These are phyloP conservation scores for Staurois parvus DNA, from an alignment of 2,797 vertebrate species.

Conservation along the genomic window DNA sequence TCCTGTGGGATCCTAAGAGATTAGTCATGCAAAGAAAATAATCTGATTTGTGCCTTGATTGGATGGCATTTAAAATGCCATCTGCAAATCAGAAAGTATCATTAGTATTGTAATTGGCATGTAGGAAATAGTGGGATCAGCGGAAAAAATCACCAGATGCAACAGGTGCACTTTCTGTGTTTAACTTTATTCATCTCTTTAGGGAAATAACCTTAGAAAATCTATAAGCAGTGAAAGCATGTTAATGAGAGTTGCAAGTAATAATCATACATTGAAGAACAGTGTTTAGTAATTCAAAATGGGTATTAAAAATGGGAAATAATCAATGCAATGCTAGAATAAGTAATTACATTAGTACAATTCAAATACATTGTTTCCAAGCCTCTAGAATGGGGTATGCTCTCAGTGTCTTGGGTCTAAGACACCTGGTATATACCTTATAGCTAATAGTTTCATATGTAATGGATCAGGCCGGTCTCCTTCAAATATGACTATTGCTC, in stretches of 20 bases:
- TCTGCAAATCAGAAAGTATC: conserved; percentile 38
- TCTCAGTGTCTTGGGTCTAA: no score
- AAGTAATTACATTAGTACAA: no score
- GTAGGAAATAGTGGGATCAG: background rate
- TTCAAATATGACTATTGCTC: no score
- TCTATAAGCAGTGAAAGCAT: background rate
- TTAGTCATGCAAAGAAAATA: conserved; percentile 28
- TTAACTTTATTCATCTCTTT: background rate
- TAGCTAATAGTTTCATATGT: no score
- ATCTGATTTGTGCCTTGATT: conserved; percentile 28
- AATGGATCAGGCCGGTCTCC: no score
- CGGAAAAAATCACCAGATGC: conserved; percentile 23
- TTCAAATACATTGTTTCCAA: no score
- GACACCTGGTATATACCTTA: no score
- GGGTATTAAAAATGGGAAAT: background rate
- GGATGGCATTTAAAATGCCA: conserved; percentile 21
- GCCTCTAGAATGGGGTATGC: no score
- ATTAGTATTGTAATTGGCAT: conserved; percentile 12
- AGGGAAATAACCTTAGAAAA: conserved; percentile 1
- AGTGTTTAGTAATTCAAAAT: background rate
- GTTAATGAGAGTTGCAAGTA: background rate
- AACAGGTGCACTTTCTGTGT: conserved; percentile 8
- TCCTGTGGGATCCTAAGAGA: background rate
- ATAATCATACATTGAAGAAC: background rate
- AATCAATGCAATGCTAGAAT: no score